Evolutionary conservation across 2,888 invertebrate species (phyloP), one percentile per base, ranked within the genome.

Genomic region (Lamellibrachia columna): DNA sequence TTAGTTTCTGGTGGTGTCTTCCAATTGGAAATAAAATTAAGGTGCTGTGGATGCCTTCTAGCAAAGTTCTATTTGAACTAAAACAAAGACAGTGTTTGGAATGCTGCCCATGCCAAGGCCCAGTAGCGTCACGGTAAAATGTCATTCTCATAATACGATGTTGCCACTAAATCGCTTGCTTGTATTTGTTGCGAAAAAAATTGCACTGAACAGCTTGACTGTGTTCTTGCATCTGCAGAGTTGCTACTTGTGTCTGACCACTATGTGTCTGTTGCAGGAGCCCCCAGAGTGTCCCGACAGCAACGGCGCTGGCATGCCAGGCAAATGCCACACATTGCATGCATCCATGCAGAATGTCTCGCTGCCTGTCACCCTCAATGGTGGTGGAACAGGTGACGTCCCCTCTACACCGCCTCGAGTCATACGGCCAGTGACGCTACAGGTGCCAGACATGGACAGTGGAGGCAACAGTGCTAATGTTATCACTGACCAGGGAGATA

Each of bases 401-500:
- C 75, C 75, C 75, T 75, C 22, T 75, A 75, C 22, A 15, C 22
- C 22, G 75, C n/a, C 75, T 22, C 75, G 75, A 15, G 22, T 75
- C 15, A n/a, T 75, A 91, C 22, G 93, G 60, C 28, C 90, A 90
- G 8, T 53, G 15, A 91, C 91, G 2, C 40, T 91, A 7, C 91
- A 52, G 91, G 91, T 91, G 40, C 91, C 91, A 22, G 75, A 75
- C 6, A 3, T 75, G 15, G 75, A 75, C 75, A 75, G 75, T 0
- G 75, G 75, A 4, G 75, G 22, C 15, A 75, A 15, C 0, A 75
- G 75, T 22, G n/a, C 75, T 6, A 75, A 75, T 22, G 22, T 75
- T 22, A 92, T 93, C 92, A 94, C 93, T 15, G 94, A 94, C 91
- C 52, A 58, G 40, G 93, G 93, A 7, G 93, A 94, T 92, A 94